A percentile compares a stretch with the other conserved stretches of the same genome.
Conservation (phyloP, 1,140 invertebrate genomes). For the Mya arenaria region DNA sequence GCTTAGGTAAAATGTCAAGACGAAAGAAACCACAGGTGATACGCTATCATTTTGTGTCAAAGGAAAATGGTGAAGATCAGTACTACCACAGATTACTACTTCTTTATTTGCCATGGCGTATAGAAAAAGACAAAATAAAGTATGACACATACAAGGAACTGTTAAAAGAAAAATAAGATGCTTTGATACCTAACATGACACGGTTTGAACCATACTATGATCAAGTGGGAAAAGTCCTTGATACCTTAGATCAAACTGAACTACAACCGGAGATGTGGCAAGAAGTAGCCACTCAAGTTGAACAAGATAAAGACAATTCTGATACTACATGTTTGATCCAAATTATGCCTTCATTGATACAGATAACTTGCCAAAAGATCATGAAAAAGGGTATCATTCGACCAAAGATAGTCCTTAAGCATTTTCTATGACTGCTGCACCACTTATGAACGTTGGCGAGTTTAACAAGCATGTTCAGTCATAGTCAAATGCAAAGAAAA, state of each 20-base stretch:
- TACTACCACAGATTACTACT: slow-evolving; percentile 6
- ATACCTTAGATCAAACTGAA: slow-evolving; percentile 22
- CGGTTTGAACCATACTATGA: slow-evolving; percentile 32
- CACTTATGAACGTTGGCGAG: neutral
- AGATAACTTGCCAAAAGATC: slow-evolving; percentile 16
- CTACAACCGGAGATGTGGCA: slow-evolving; percentile 42
- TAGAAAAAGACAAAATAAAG: neutral
- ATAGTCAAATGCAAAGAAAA: neutral
- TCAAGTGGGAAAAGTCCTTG: slow-evolving; percentile 26
- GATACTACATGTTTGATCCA: neutral
- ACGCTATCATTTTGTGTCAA: slow-evolving; percentile 1
- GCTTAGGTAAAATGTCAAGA: neutral
- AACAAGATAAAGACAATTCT: slow-evolving; percentile 15
- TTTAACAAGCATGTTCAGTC: neutral
- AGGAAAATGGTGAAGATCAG: neutral
- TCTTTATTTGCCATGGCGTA: neutral
- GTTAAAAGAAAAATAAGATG: slow-evolving; percentile 25
- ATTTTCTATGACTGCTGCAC: neutral
- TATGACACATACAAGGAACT: slow-evolving; percentile 8
- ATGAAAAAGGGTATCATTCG: neutral
- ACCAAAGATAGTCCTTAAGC: neutral
- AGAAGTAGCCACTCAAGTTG: slow-evolving; percentile 41
- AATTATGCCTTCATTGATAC: slow-evolving; percentile 16
- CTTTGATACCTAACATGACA: slow-evolving; percentile 5
- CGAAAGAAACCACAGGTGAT: neutral